Evolutionary conservation across 2,113 vertebrate species (phyloP).

Genomic region (Ramphastos sulfuratus): DNA sequence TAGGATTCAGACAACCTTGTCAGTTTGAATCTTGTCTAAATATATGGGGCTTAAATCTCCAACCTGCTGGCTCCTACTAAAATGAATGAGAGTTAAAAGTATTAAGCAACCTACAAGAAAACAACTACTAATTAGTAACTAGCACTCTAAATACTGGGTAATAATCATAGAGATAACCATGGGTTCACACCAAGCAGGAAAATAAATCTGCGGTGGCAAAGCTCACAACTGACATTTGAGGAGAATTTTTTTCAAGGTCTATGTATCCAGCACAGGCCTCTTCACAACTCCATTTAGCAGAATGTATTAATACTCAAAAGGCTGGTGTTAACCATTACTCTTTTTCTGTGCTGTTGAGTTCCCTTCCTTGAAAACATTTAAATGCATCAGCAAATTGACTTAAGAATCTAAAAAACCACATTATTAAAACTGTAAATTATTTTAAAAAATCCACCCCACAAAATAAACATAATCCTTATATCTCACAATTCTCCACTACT

Average conservation of each 20-base stretch:
- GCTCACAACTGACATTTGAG: neutral
- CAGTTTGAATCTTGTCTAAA: neutral
- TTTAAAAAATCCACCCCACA: neutral
- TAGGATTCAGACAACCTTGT: neutral
- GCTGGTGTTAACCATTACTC: neutral
- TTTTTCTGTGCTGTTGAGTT: neutral
- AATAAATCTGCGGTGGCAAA: neutral
- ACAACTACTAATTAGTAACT: neutral
- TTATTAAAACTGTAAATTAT: neutral
- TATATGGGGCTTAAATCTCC: neutral
- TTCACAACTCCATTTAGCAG: neutral
- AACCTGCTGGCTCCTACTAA: neutral
- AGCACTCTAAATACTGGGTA: neutral
- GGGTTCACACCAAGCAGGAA: neutral
- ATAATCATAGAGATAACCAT: neutral
- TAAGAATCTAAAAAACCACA: neutral
- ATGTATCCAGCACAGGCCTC: neutral
- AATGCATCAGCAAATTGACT: neutral
- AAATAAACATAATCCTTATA: neutral
- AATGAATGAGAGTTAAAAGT: neutral
- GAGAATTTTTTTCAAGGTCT: neutral
- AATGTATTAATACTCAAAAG: neutral
- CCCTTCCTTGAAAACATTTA: neutral
- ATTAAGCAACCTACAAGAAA: neutral
- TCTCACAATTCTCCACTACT: neutral